These are phyloP conservation scores for Macropis europaea DNA, from an alignment of 2,888 invertebrate species.

Conservation along the genomic window DNA sequence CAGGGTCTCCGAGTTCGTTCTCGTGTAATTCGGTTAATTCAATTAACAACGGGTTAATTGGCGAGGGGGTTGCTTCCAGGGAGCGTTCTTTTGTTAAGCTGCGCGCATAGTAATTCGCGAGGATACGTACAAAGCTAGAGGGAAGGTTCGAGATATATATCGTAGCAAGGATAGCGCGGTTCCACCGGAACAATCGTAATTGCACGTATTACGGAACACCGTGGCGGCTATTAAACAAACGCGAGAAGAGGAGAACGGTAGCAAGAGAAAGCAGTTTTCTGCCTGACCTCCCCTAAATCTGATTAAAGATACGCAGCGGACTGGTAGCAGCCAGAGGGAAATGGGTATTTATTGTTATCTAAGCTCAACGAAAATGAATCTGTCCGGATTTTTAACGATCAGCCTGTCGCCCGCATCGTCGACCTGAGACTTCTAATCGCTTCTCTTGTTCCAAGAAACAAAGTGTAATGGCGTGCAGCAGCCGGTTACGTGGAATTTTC, in stretches of 20 bases:
- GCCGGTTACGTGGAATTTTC: no score
- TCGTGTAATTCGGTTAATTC: slow-evolving; percentile 42
- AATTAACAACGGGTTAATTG: slow-evolving; percentile 54
- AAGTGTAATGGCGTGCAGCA: not conserved
- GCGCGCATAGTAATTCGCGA: slow-evolving; percentile 33
- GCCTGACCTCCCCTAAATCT: slow-evolving; percentile 36
- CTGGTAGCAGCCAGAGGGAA: slow-evolving; percentile 6
- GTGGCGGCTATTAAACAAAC: slow-evolving; percentile 21
- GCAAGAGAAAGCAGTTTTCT: slow-evolving; percentile 23
- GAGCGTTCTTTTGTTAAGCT: slow-evolving; percentile 31
- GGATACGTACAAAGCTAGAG: slow-evolving; percentile 30
- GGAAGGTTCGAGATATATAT: slow-evolving; percentile 29
- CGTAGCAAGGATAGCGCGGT: not conserved
- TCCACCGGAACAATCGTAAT: slow-evolving; percentile 43
- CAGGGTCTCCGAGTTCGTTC: no score
- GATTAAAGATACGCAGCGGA: slow-evolving; percentile 42
- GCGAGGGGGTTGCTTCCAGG: slow-evolving; percentile 1
- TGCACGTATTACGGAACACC: slow-evolving; percentile 30
- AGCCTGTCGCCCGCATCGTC: slow-evolving; percentile 8
- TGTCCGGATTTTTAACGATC: slow-evolving; percentile 2
- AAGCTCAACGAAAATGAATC: slow-evolving; percentile 32
- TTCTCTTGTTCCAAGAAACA: not conserved
- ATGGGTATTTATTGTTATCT: slow-evolving; percentile 49
- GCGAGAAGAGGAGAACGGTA: not conserved
- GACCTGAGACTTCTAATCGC: not conserved